Evolutionary conservation across 2,113 vertebrate genomes (phyloP).

Genomic region (Heptranchias perlo): DNA sequence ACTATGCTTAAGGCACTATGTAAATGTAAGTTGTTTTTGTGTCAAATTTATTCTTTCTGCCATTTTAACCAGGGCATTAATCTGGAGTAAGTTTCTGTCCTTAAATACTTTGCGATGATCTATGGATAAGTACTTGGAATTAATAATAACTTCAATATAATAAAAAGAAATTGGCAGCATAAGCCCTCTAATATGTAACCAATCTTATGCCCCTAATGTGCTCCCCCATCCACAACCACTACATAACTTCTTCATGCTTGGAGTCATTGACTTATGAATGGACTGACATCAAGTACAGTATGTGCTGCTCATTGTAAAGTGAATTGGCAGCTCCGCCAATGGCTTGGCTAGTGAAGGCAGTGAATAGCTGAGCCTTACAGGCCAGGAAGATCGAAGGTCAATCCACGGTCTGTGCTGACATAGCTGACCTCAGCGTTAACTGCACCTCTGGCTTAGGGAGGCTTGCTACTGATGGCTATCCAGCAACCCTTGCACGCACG

Average conservation of each 20-base stretch:
- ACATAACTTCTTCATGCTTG: background rate
- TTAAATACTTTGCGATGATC: background rate
- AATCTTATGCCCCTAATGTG: background rate
- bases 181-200: background rate
- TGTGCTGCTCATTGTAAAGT: background rate
- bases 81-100: background rate
- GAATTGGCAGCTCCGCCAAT: background rate
- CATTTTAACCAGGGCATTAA: background rate
- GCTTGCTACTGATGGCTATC: background rate
- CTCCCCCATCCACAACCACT: background rate
- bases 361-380: background rate
- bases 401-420: background rate
- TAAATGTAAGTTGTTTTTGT: background rate
- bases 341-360: background rate
- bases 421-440: background rate
- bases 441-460: background rate
- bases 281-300: background rate
- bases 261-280: background rate
- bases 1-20: background rate
- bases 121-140: background rate
- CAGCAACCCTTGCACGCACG: background rate
- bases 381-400: background rate
- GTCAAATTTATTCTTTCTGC: background rate
- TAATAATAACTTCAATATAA: background rate
- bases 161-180: background rate